Conservation (phyloP, 64 coral and sea anemone genomes). For the Dendronephthya gigantea region DNA sequence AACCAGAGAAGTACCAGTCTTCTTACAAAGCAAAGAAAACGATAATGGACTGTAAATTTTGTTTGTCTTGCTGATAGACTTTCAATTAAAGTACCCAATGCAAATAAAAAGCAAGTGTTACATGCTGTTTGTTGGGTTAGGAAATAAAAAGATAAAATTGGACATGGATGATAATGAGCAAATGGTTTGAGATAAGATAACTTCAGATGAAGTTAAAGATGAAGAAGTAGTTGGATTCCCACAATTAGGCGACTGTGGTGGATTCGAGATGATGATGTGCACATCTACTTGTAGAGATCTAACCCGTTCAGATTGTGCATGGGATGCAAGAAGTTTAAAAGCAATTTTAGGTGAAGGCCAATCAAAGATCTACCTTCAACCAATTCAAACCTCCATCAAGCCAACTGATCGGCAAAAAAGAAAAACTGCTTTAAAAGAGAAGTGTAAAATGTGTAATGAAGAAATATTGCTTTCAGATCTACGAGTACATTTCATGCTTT, state of each 20-base stretch:
- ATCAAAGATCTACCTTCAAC: neutral
- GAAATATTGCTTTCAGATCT: neutral
- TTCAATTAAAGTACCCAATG: constrained; percentile 25
- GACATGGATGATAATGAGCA: constrained; percentile 24
- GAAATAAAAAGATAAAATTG: constrained; percentile 31
- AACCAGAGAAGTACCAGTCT: neutral
- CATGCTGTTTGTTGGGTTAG: constrained; percentile 5
- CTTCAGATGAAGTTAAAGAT: neutral
- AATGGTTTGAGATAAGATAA: constrained; percentile 14
- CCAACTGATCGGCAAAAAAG: neutral
- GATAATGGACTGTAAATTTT: constrained; percentile 32
- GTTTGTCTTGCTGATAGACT: constrained; percentile 36
- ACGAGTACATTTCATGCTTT: neutral
- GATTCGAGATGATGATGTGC: constrained; percentile 40
- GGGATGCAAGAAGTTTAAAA: neutral
- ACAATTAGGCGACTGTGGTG: constrained; percentile 16
- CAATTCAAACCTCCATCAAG: neutral
- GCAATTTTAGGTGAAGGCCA: neutral
- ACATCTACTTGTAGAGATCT: constrained; percentile 18
- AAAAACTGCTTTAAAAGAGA: neutral
- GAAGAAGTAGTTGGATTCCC: constrained; percentile 17
- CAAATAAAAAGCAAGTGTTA: constrained; percentile 26
- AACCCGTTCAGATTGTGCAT: neutral
- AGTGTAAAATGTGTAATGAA: neutral
- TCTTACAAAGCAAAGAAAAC: neutral